These are phyloP conservation scores for Xiphophorus couchianus DNA, from an alignment of 2,113 vertebrate genomes.

Conservation along the genomic window DNA sequence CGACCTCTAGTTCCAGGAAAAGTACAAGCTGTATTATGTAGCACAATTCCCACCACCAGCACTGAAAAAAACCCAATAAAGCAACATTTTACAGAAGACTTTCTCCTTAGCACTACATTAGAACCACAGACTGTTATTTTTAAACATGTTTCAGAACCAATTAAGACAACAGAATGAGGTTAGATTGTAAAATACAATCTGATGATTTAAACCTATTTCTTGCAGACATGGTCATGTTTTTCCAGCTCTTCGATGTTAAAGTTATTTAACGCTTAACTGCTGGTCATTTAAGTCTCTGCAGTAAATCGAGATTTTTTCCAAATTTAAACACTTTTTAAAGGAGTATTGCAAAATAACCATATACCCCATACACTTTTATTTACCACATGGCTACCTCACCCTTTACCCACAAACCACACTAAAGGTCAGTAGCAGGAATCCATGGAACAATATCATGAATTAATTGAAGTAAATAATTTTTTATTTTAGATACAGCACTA, in stretches of 20 bases:
- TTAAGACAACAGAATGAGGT: background rate
- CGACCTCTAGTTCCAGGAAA: no score
- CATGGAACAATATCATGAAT: constrained; percentile 48
- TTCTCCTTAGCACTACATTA: background rate
- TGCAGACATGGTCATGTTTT: background rate
- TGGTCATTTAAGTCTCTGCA: no score
- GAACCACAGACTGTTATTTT: background rate
- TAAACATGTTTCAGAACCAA: background rate
- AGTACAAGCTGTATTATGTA: no score
- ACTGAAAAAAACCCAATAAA: background rate
- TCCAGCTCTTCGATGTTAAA: no score
- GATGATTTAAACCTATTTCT: background rate
- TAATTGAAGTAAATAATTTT: constrained; percentile 55
- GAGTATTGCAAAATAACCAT: no score
- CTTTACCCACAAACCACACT: constrained; percentile 7
- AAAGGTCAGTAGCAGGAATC: constrained; percentile 27
- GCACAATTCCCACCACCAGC: no score
- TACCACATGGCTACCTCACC: no score
- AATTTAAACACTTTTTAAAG: background rate
- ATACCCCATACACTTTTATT: no score
- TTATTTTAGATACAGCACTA: constrained; percentile 38
- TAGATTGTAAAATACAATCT: background rate
- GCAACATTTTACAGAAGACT: background rate
- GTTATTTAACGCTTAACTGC: no score
- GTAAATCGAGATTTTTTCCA: background rate